Evolutionary conservation across 2,888 invertebrate genomes (phyloP).

Genomic region (Pollenia labialis): DNA sequence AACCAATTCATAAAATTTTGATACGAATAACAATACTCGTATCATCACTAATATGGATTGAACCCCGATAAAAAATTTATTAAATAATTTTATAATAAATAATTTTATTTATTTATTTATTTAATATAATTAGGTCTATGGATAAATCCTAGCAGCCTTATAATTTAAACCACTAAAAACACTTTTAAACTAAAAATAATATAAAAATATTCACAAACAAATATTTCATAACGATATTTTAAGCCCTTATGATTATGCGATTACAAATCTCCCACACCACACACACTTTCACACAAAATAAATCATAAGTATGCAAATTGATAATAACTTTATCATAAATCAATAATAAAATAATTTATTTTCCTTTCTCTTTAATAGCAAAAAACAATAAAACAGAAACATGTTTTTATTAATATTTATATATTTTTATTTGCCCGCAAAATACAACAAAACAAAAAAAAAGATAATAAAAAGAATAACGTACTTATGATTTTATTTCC

Average conservation of each 20-base stretch:
- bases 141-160: too few relatives aligned
- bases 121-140: too few relatives aligned
- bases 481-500: constrained; percentile 60
- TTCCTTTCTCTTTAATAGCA: constrained; percentile 10
- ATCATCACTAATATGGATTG: too few relatives aligned
- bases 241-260: constrained; percentile 30
- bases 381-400: constrained; percentile 2
- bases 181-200: not conserved
- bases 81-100: too few relatives aligned
- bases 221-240: constrained; percentile 1
- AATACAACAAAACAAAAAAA: not conserved
- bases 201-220: not conserved
- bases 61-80: too few relatives aligned
- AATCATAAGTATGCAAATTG: constrained; percentile 49
- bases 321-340: constrained; percentile 51
- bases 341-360: constrained; percentile 45
- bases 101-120: too few relatives aligned
- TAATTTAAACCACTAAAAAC: too few relatives aligned
- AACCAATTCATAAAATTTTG: too few relatives aligned
- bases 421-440: constrained; percentile 28
- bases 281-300: not conserved
- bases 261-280: not conserved
- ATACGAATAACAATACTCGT: too few relatives aligned
- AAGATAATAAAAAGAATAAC: constrained; percentile 20
- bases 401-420: constrained; percentile 18